A percentile compares a stretch with the other conserved stretches of the same genome.
Evolutionary conservation across 2,888 invertebrate genomes (phyloP).

Genomic region (Drepana falcataria): DNA sequence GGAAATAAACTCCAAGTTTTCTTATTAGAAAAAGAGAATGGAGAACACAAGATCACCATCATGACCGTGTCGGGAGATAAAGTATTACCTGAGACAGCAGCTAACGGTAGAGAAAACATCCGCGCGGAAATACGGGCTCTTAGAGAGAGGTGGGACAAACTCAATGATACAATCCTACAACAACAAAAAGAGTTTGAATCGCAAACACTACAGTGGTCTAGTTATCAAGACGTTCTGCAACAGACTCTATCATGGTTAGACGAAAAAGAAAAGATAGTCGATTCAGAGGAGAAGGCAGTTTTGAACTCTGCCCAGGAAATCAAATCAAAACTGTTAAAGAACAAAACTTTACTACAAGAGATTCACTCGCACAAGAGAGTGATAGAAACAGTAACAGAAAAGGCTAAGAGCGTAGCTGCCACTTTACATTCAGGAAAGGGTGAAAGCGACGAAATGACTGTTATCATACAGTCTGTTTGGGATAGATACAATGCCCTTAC

Average conservation of each 20-base stretch:
- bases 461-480: constrained; percentile 85
- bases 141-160: constrained; percentile 91
- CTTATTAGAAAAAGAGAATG: constrained; percentile 89
- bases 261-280: constrained; percentile 87
- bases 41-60: constrained; percentile 86
- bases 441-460: constrained; percentile 81
- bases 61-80: constrained; percentile 90
- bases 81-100: constrained; percentile 94
- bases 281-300: constrained; percentile 83
- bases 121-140: constrained; percentile 89
- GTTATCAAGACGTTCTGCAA: constrained; percentile 90
- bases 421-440: constrained; percentile 76
- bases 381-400: constrained; percentile 93
- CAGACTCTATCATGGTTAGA: constrained; percentile 93
- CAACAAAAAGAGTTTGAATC: constrained; percentile 92
- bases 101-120: constrained; percentile 92
- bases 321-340: constrained; percentile 89
- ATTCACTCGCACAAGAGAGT: constrained; percentile 93
- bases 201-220: constrained; percentile 89
- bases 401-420: constrained; percentile 85
- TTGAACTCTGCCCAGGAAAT: constrained; percentile 91
- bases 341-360: constrained; percentile 93
- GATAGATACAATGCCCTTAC: constrained; percentile 86
- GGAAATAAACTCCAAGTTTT: constrained; percentile 85
- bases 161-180: constrained; percentile 89